Evolutionary conservation across 2,888 invertebrate genomes (phyloP).

Genomic region (Sinhomidia bicolor): DNA sequence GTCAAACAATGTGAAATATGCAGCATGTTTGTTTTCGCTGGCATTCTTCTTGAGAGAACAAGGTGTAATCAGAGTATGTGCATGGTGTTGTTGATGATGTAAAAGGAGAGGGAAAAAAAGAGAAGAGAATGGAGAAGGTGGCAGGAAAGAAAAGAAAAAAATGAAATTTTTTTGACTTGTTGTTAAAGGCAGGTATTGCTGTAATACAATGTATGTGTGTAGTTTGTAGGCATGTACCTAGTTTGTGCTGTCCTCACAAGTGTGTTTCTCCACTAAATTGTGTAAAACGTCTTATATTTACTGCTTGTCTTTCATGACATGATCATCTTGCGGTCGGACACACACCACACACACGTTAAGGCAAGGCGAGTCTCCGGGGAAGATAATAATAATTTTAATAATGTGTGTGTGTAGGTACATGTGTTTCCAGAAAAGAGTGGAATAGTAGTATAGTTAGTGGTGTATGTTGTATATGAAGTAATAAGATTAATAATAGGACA

Average conservation of each 20-base stretch:
- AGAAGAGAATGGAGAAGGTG: no score
- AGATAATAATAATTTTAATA: no score
- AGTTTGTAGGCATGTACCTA: neutral
- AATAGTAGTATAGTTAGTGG: no score
- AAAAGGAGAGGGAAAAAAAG: no score
- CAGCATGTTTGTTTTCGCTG: constrained; percentile 8
- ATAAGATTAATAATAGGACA: no score
- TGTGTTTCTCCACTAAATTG: neutral
- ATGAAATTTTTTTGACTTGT: no score
- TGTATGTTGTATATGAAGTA: no score
- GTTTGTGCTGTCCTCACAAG: neutral
- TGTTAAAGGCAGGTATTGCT: no score
- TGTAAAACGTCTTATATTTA: neutral
- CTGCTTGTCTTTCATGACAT: neutral
- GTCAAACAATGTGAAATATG: constrained; percentile 25
- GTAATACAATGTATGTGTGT: neutral
- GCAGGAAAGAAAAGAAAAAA: no score
- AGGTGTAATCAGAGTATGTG: neutral
- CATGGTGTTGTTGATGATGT: neutral
- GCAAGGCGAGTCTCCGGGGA: neutral
- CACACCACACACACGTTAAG: neutral
- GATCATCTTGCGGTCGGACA: neutral
- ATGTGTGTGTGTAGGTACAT: no score
- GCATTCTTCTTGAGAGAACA: neutral
- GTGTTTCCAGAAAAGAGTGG: no score